phyloP scores from a whole-genome alignment of 1,140 invertebrate genomes.

The Drosophila quadrilineata region DNA sequence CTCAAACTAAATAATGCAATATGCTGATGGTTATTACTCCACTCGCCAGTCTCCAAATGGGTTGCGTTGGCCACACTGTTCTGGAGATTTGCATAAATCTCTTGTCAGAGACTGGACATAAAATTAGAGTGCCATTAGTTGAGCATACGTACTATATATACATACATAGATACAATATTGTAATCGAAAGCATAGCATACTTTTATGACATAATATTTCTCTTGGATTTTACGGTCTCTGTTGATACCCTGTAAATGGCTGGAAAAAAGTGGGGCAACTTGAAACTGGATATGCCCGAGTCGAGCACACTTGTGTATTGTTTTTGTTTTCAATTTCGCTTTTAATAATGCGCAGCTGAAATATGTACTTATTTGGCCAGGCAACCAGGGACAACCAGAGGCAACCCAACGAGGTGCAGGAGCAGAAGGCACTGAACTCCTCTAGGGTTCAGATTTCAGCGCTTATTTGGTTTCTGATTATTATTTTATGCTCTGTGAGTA shows the following conservation, averaged over 20 bases:
- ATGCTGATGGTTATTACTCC: constrained; percentile 46
- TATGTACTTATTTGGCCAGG: too few relatives aligned
- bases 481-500: constrained; percentile 61
- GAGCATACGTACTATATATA: neutral
- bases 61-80: constrained; percentile 14
- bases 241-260: neutral
- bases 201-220: constrained; percentile 51
- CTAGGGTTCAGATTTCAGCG: constrained; percentile 67
- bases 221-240: constrained; percentile 3
- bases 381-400: neutral
- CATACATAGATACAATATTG: too few relatives aligned
- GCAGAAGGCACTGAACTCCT: constrained; percentile 31
- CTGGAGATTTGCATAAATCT: constrained; percentile 62
- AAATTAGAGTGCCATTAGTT: constrained; percentile 4
- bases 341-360: constrained; percentile 61
- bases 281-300: neutral
- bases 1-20: neutral
- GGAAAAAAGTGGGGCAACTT: neutral
- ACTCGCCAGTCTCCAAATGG: constrained; percentile 22
- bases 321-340: constrained; percentile 60
- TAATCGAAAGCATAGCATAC: constrained; percentile 59
- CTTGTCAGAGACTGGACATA: constrained; percentile 1
- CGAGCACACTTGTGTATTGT: too few relatives aligned
- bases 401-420: neutral
- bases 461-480: constrained; percentile 78